Base-by-base conservation (phyloP, 2,113 vertebrate species). In the Tamias sibiricus region DNA sequence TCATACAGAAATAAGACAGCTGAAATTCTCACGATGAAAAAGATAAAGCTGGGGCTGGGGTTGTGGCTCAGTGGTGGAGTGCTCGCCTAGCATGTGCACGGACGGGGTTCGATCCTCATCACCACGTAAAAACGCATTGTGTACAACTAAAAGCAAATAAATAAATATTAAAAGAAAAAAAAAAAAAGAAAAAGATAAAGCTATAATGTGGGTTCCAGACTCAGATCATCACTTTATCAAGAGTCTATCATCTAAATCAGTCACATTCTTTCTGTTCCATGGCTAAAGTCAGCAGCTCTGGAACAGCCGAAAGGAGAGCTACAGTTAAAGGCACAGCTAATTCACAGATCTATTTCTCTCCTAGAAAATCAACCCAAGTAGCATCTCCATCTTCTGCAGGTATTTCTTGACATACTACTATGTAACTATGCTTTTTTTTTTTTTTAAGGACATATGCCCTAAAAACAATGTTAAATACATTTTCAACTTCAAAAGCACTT, bases 401-500 rank as follows among this genome's bases (percentile, higher is more conserved):
- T 72, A 87, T 81, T 80, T 35, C 22, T 22, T 68, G n/a, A 88
- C 59, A 96, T 17, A 75, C 0, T 79, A 59, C 19, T 59, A 26
- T 26, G 8, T 24, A 59, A 17, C 32, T 35, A n/a, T 35, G 40
- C 19, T 24, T 79, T 66, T 81, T n/a, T 44, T 19, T 49, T 64
- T 80, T 47, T 90, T 30, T 20, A 93, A 74, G 54, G 35, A 76
- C 42, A 68, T 26, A 6, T 13, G 9, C 85, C 10, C 68, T 89
- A 82, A 82, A 95, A 74, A 59, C 76, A 88, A 86, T 17, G 32
- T 90, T n/a, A 85, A 91, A 72, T 82, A 37, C 54, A 87, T 68
- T 94, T 94, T 68, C 68, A 82, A 93, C 42, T 94, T 95, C n/a
- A 91, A 94, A 81, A 87, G 28, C 20, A 80, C 24, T 88, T 88